phyloP scores from a whole-genome alignment of 2,888 invertebrate genomes.

The Zhengitettix transpicula region DNA sequence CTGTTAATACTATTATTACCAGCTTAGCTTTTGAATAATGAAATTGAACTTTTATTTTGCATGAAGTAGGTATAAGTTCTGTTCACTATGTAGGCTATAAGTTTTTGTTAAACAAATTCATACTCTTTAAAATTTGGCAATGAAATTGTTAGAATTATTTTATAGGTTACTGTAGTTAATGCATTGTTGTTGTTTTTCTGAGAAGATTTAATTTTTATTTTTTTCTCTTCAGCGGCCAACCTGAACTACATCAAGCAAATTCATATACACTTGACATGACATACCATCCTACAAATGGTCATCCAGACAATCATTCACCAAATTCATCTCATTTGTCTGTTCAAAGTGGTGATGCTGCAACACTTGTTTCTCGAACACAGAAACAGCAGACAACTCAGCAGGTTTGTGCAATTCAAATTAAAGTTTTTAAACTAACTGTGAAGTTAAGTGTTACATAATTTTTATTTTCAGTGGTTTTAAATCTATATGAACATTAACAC shows the following conservation, averaged over 20 bases:
- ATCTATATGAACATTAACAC: no score
- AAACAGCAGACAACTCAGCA: slow-evolving; percentile 51
- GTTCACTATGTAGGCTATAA: no score
- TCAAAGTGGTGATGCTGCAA: slow-evolving; percentile 33
- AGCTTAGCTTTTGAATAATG: no score
- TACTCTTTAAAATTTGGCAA: no score
- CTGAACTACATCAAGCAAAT: slow-evolving; percentile 27
- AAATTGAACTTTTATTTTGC: no score
- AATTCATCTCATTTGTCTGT: slow-evolving; percentile 32
- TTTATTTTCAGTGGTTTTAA: no score
- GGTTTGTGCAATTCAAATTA: slow-evolving; percentile 19
- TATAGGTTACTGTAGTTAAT: no score
- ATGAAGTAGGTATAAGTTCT: no score
- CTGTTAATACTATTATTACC: no score
- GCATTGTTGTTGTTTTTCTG: no score
- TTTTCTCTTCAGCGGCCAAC: slow-evolving; percentile 24
- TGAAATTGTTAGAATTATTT: no score
- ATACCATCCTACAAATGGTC: slow-evolving; percentile 41
- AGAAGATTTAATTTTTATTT: neutral
- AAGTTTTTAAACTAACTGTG: neutral
- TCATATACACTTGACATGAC: slow-evolving; percentile 21
- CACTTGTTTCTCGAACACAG: slow-evolving; percentile 41
- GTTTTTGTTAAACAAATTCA: no score
- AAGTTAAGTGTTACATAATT: neutral
- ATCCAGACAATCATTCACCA: slow-evolving; percentile 42